Evolutionary conservation across 1,140 invertebrate species (phyloP), one percentile per base, ranked within the genome.

Genomic region (Bombus sibiricus): DNA sequence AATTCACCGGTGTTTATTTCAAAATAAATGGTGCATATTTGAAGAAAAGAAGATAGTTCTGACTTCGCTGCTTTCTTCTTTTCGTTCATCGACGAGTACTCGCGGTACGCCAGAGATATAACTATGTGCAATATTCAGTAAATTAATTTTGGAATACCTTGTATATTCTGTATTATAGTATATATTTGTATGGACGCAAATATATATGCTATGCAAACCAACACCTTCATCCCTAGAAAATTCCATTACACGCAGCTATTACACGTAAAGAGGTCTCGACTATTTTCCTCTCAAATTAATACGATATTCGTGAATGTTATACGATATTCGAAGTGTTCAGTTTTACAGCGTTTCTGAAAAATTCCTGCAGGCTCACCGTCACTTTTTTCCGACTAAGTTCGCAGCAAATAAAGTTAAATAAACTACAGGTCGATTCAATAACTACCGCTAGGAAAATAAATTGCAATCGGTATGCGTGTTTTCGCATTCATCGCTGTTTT

Each of bases 401-500:
- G 25, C 59, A 8, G 59, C 72, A 18, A 66, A 66, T 76, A 75
- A 64, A 75, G 57, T 82, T 64, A 82, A 82, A 47, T 64, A 76
- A 76, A 66, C 59, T 22, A 34, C 64, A 43, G n/a, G 3, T 5
- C n/a, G 81, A 1, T 64, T 53, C 22, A 18, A 43, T 76, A 79
- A 47, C 53, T 71, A 68, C 13, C 6, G 53, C 81, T 92, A 89
- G 22, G 88, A 85, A 90, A 94, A 94, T 86, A 94, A 87, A 43
- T 81, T 84, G 73, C 96, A 97, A 78, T 96, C 94, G 10, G 94
- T 95, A 92, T 97, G 96, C 88, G 96, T 96, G 34, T 95, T 92
- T 87, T 98, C 97, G 93, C 97, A 98, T 59, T 92, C 89, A 53
- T 96, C 96, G 32, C 96, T 96, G 86, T 97, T 95, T 57, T 95